Percentiles rank a stretch among this genome's conserved stretches.
phyloP scores from a whole-genome alignment of 2,113 vertebrate genomes.

The Nycticryphes semicollaris region DNA sequence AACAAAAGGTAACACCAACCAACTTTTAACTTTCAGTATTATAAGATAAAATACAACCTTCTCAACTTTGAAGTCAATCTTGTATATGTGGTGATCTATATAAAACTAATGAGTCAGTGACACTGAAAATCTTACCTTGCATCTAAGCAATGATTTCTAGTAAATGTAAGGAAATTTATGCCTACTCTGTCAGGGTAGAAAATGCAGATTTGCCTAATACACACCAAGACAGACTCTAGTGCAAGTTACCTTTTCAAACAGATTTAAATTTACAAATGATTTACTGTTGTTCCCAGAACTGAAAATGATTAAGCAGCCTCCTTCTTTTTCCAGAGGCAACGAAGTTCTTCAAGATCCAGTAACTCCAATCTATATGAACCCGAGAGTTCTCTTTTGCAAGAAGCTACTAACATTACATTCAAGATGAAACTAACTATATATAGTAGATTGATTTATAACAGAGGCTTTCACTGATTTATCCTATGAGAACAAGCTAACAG shows the following conservation, averaged over 20 bases:
- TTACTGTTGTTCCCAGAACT: constrained; percentile 11
- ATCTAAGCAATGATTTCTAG: neutral
- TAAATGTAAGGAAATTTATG: constrained; percentile 19
- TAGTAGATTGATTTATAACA: neutral
- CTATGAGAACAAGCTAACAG: neutral
- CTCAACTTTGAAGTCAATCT: neutral
- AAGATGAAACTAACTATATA: neutral
- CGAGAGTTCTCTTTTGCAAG: neutral
- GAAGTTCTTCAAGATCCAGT: constrained; percentile 25
- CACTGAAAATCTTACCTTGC: neutral
- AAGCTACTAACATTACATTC: neutral
- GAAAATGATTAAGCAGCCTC: constrained; percentile 30
- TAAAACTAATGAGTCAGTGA: neutral
- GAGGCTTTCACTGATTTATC: neutral
- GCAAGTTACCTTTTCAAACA: constrained; percentile 33
- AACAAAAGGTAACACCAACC: neutral
- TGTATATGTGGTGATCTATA: neutral
- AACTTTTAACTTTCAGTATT: neutral
- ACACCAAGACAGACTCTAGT: neutral
- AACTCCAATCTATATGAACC: neutral
- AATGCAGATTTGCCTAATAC: neutral
- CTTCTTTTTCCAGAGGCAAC: constrained; percentile 2
- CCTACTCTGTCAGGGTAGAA: neutral
- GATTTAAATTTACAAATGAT: constrained; percentile 39
- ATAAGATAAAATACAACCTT: accelerated